Percentiles rank a stretch among this genome's conserved stretches.
These are phyloP conservation scores for Enteromius radiatus DNA, from an alignment of 2,797 vertebrate species.

Conservation along the genomic window DNA sequence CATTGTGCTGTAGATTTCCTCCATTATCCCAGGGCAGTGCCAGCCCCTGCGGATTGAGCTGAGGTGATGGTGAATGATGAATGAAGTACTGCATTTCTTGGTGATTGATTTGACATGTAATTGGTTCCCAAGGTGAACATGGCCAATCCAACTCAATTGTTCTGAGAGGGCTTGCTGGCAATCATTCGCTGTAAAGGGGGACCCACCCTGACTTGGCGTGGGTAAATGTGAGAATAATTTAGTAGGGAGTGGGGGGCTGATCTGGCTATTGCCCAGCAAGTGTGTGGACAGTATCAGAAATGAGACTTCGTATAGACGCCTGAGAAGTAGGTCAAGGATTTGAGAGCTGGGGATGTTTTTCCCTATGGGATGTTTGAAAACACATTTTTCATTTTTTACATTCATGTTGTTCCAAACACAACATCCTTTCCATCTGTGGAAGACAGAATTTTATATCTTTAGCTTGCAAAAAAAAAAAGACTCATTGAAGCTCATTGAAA, in stretches of 20 bases:
- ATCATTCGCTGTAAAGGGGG: conserved; percentile 52
- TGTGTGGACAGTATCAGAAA: conserved; percentile 24
- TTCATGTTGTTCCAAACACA: background rate
- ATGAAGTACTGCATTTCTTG: conserved; percentile 44
- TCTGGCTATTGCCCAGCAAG: conserved; percentile 57
- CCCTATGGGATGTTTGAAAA: background rate
- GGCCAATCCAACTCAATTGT: conserved; percentile 61
- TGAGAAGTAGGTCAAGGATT: conserved; percentile 31
- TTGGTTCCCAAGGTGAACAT: conserved; percentile 63
- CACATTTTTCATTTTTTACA: conserved; percentile 2
- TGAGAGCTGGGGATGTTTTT: conserved; percentile 7
- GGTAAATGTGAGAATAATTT: conserved; percentile 66
- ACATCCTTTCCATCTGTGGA: background rate
- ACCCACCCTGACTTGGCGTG: conserved; percentile 55
- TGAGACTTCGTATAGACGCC: background rate
- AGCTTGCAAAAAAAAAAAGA: background rate
- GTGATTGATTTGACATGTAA: conserved; percentile 61
- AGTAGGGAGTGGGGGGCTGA: conserved; percentile 63
- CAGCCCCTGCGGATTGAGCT: conserved; percentile 13
- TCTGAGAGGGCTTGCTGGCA: conserved; percentile 63
- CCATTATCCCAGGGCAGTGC: conserved; percentile 18
- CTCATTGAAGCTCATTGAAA: background rate
- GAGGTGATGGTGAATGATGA: no score
- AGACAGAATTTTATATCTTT: background rate
- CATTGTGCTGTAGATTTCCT: conserved; percentile 48